Conservation (phyloP, 2,888 invertebrate genomes). For the Chloroclystis v-ata region DNA sequence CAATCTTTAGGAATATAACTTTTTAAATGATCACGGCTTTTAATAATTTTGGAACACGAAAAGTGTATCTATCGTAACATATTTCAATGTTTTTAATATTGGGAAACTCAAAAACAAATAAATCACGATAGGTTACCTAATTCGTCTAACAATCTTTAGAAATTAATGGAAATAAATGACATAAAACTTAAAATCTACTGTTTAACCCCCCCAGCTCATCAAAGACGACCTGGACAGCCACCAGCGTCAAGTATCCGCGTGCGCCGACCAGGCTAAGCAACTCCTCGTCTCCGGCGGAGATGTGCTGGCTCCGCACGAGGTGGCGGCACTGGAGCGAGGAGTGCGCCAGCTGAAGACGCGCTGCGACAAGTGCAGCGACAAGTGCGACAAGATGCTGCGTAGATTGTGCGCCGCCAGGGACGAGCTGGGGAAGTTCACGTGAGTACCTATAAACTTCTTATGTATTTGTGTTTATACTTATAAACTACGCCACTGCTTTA, state of each 20-base stretch:
- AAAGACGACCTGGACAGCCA: constrained; percentile 94
- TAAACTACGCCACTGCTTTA: no score
- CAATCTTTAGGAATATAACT: no score
- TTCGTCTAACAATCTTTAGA: no score
- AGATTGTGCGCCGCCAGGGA: constrained; percentile 88
- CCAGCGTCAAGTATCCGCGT: constrained; percentile 88
- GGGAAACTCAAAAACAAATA: no score
- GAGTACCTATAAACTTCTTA: constrained; percentile 27
- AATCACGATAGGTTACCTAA: no score
- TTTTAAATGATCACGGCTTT: no score
- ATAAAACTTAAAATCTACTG: not conserved
- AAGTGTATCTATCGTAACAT: no score
- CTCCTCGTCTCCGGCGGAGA: constrained; percentile 93
- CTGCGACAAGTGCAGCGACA: constrained; percentile 88
- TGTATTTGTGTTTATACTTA: no score
- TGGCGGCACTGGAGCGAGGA: constrained; percentile 90
- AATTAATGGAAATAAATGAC: no score
- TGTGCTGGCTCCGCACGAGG: constrained; percentile 93
- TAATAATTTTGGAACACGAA: no score
- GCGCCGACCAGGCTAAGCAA: constrained; percentile 93
- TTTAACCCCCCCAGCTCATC: constrained; percentile 82
- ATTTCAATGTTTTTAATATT: no score
- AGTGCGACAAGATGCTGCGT: constrained; percentile 86
- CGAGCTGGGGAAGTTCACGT: constrained; percentile 91
- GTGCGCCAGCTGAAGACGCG: constrained; percentile 89